A percentile compares a stretch with the other conserved stretches of the same genome.
These are phyloP conservation scores for Ammodytes marinus DNA, from an alignment of 2,113 vertebrate genomes.

Conservation along the genomic window DNA sequence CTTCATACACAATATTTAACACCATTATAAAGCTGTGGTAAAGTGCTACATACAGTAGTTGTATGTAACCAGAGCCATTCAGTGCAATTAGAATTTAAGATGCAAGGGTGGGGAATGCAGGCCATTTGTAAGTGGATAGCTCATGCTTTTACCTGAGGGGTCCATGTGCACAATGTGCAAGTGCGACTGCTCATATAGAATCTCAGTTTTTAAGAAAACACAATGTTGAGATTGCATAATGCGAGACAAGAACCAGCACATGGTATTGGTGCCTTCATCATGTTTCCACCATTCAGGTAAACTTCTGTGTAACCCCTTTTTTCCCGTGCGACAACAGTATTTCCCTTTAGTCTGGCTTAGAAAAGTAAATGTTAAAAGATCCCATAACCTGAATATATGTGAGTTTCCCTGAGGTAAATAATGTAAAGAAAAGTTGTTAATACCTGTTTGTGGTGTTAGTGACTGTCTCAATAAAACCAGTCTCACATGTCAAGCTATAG, in stretches of 20 bases:
- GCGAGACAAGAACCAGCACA: background rate
- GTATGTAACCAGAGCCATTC: slow-evolving; percentile 7
- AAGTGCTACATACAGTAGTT: background rate
- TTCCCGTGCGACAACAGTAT: background rate
- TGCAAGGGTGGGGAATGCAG: background rate
- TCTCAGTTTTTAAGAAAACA: background rate
- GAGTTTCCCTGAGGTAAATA: slow-evolving; percentile 53
- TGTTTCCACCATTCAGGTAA: background rate
- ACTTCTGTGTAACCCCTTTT: background rate
- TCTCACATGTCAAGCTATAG: background rate
- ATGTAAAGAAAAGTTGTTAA: background rate
- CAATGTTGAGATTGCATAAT: background rate
- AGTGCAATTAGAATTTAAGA: slow-evolving; percentile 14
- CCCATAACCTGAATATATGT: background rate
- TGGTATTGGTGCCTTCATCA: background rate
- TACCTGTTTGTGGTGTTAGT: background rate
- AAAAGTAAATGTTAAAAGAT: background rate
- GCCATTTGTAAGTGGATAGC: background rate
- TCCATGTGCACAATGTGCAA: background rate
- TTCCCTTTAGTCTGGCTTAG: background rate
- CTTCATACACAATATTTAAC: background rate
- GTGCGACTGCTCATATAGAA: background rate
- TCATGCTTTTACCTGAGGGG: slow-evolving; percentile 1
- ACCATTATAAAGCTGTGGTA: background rate
- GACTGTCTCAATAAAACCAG: background rate